Percentiles rank a stretch among this genome's conserved stretches.
Conservation (phyloP, 2,888 invertebrate species). For the Eupithecia exiguata region DNA sequence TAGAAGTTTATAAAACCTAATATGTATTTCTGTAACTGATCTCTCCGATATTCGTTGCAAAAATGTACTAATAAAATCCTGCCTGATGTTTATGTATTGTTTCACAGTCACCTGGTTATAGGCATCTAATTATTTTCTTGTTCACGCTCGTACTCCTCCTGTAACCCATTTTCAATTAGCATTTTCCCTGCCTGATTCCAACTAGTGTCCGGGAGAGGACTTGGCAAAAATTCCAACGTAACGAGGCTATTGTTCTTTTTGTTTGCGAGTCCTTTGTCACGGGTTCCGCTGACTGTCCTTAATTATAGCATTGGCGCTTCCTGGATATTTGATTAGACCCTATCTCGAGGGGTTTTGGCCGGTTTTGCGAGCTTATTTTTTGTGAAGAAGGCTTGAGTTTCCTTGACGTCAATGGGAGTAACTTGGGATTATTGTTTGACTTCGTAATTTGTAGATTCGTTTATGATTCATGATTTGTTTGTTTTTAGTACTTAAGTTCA, state of each 20-base stretch:
- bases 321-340: conserved; percentile 58
- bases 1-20: background rate
- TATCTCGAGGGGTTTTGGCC: conserved; percentile 38
- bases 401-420: conserved; percentile 27
- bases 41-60: too few species aligned
- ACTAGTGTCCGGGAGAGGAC: conserved; percentile 49
- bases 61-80: too few species aligned
- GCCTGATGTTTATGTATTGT: background rate
- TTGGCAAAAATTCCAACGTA: conserved; percentile 68
- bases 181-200: conserved; percentile 57
- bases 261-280: conserved; percentile 69
- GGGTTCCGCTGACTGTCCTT: conserved; percentile 61
- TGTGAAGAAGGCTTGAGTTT: conserved; percentile 33
- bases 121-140: background rate
- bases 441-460: conserved; percentile 6
- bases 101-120: background rate
- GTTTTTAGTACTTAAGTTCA: background rate
- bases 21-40: too few species aligned
- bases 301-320: conserved; percentile 69
- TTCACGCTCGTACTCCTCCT: conserved; percentile 1
- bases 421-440: conserved; percentile 24
- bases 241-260: conserved; percentile 77
- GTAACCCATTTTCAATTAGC: conserved; percentile 67
- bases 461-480: conserved; percentile 11
- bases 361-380: conserved; percentile 41